Base-by-base conservation (phyloP, 2,797 vertebrate species). In the Cichlasoma orientale region DNA sequence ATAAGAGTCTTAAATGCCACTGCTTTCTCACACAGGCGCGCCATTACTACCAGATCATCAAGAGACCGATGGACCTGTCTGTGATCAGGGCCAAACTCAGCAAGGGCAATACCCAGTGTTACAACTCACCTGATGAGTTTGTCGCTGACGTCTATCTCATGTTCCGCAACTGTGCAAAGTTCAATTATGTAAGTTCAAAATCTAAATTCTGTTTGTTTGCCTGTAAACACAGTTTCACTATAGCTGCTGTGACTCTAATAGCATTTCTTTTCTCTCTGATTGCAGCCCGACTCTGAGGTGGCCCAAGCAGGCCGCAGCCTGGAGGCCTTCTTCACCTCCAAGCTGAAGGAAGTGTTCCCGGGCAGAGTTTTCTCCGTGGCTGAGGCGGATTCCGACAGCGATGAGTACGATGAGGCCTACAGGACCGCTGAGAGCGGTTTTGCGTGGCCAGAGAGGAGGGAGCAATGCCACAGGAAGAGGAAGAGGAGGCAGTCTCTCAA, bases 11-110 rank as follows among this genome's bases (percentile, higher is more conserved):
- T 33, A 27, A 63, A 78, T 72, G 61, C 38, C 21, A 13, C 38
- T 87, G 25, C 56, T 85, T 77, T 79, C 73, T 72, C 56, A 54
- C 74, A 25, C 83, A 99, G 98, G 98, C 98, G 74, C 97, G 96
- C 19, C 98, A 99, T 95, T 99, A 99, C 93, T 99, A 99, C 92
- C 98, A 99, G 95, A 99, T 99, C 92, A 99, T 99, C 92, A 99
- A 98, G 95, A 96, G 94, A 87, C 98, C 98, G 13, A 99, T 99
- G 96, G 98, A 99, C 92, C 94, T 99, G 90, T 98, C 98, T 4
- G 96, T 96, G 75, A 97, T 99, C 88, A 92, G 96, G 71, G 96
- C 94, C 88, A 97, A 95, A 73, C 96, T 99, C 76, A 96, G 94
- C 81, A 98, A 96, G 93, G 96, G 92, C 77, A 96, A 95, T 76